Evolutionary conservation across 2,797 vertebrate genomes (phyloP), one percentile per base, ranked within the genome.

Genomic region (Lutjanus argentimaculatus): DNA sequence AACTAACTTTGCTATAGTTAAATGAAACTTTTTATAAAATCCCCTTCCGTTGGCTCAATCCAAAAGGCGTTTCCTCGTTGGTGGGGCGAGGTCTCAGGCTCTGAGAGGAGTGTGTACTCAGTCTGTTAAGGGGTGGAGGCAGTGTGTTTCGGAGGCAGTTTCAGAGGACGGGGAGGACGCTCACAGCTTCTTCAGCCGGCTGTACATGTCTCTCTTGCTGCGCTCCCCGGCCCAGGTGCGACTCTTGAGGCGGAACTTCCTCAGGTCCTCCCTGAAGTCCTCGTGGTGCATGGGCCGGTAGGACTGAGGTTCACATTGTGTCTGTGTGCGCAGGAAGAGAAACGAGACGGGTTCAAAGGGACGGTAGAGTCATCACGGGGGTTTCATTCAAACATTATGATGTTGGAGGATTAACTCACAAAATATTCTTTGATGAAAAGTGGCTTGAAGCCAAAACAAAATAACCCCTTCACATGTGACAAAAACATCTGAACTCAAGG

Each of bases 251-350:
- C 97, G 97, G 71, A 97, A 99, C 57, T 90, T 95, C 72, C 95
- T 96, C 75, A 98, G 94, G 76, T 98, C 97, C 8, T 98, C 97
- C 87, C 95, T 97, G 90, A 96, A 99, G 87, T 97, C 97, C 86
- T 97, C 92, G n/a, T 99, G 97, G 90, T 96, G 94, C 98, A 99
- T 99, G 4, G 98, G 96, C 9, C 97, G 94, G 82, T 99, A 99
- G 16, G 94, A 85, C 93, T 97, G 96, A 2, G 98, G 98, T 63
- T 99, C 97, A 36, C 98, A 99, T 77, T 95, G 96, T 0, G 76
- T 43, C 98, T 99, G 30, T 6, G 2, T 36, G 92, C 0, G 11
- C 0, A 62, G 49, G 67, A 25, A 40, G 46, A 82, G 0, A 63
- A 63, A 19, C 0, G 9, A 25, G 30, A 51, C 5, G 0, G 55